These are phyloP conservation scores for Epinephelus awoara DNA, from an alignment of 2,797 vertebrate genomes.

Conservation along the genomic window DNA sequence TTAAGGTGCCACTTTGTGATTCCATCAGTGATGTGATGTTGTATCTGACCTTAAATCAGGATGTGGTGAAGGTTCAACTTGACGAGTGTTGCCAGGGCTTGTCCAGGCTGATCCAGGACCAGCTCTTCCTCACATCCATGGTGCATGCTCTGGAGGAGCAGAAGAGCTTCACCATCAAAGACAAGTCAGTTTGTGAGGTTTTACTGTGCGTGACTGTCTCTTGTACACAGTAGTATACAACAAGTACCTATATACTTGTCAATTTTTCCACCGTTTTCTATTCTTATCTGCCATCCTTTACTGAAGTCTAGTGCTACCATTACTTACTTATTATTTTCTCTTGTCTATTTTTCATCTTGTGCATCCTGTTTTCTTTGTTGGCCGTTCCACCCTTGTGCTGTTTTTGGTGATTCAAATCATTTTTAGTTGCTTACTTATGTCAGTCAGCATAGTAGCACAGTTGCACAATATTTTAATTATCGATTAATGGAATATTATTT, in stretches of 20 bases:
- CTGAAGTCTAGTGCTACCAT: too few relatives aligned
- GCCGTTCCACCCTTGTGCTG: too few relatives aligned
- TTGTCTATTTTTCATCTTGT: too few relatives aligned
- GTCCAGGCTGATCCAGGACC: constrained; percentile 91
- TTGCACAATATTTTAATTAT: too few relatives aligned
- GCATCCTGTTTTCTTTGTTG: too few relatives aligned
- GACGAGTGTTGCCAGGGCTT: constrained; percentile 88
- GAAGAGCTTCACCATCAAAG: constrained; percentile 93
- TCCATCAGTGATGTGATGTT: constrained; percentile 5
- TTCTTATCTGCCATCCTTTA: neutral
- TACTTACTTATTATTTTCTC: too few relatives aligned
- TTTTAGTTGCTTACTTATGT: too few relatives aligned
- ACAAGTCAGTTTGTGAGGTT: constrained; percentile 86
- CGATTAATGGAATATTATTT: too few relatives aligned
- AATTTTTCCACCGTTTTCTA: neutral
- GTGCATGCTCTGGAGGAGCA: constrained; percentile 95
- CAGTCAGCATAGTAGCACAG: too few relatives aligned
- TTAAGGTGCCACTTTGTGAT: neutral
- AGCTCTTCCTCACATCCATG: constrained; percentile 92
- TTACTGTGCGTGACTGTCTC: neutral
- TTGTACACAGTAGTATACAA: neutral
- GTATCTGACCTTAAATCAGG: constrained; percentile 67
- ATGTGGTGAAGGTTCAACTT: constrained; percentile 69
- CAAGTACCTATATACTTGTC: too few relatives aligned
- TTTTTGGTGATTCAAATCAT: too few relatives aligned